Evolutionary conservation across 1,140 invertebrate species (phyloP).

Genomic region (Sitodiplosis mosellana): DNA sequence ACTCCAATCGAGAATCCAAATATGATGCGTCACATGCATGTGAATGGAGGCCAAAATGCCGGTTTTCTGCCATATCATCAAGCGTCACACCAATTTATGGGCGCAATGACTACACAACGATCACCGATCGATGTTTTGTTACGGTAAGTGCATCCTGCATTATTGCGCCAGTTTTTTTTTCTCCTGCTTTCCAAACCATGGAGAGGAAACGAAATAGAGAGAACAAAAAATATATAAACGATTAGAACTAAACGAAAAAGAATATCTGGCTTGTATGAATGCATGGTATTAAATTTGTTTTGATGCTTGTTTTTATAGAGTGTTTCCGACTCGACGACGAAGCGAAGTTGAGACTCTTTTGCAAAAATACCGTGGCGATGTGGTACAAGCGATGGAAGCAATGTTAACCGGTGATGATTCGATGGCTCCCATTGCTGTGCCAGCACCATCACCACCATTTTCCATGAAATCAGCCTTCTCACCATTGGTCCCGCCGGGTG

Average conservation of each 20-base stretch:
- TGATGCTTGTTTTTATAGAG: conserved; percentile 21
- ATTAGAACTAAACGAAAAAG: background rate
- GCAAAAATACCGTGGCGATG: conserved; percentile 60
- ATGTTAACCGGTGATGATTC: conserved; percentile 46
- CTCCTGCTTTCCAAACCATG: too few relatives aligned
- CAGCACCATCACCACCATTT: conserved; percentile 25
- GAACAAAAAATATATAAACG: background rate
- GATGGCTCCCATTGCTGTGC: background rate
- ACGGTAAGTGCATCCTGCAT: conserved; percentile 12
- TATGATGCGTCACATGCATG: conserved; percentile 16
- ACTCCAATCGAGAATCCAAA: conserved; percentile 19
- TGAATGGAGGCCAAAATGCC: conserved; percentile 11
- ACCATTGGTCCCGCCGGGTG: conserved; percentile 35
- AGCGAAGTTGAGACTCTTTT: conserved; percentile 68
- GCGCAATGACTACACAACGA: conserved; percentile 29
- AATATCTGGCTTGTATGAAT: background rate
- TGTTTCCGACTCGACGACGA: conserved; percentile 69
- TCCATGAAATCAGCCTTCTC: conserved; percentile 54
- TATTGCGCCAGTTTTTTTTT: background rate
- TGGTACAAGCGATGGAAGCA: conserved; percentile 77
- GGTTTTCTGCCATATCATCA: conserved; percentile 28
- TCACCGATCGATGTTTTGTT: conserved; percentile 57
- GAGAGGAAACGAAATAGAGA: too few relatives aligned
- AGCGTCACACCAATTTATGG: conserved; percentile 26
- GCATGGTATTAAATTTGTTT: background rate